Base-by-base conservation (phyloP, 2,113 vertebrate species). In the Pseudolaguvia tuberculata region DNA sequence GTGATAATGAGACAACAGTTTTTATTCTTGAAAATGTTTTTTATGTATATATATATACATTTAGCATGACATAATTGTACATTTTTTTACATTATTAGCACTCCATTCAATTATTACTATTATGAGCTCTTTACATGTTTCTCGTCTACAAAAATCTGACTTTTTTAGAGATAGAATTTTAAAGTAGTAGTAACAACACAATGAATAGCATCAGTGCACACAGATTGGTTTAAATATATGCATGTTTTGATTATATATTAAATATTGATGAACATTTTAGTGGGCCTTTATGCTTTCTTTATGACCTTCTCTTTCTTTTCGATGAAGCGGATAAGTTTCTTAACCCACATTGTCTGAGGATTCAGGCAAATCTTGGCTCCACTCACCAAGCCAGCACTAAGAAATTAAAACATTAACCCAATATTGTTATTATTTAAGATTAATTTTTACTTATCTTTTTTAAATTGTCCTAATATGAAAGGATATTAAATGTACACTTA, bases 351-450 rank as follows among this genome's bases (percentile, higher is more conserved):
- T 0, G 86, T 84, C 0, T 25, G 77, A n/a, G 86, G 85, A 67
- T 91, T 86, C 75, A 92, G 83, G 18, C 90, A 92, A 2, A 91
- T 81, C 57, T 81, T 89, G 67, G 86, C 76, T 18, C 89, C 90
- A 8, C 35, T 87, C 3, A 25, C 72, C 76, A 92, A 79, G 5
- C 78, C 78, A 47, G 90, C 89, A 76, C 91, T 92, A 77, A 3
- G 25, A 21, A 63, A 78, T 74, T 50, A 56, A 45, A 65, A 39
- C 15, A 48, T 47, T 45, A 23, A 62, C 20, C 18, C 11, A 62
- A 39, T 39, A 39, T 1, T 21, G 59, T 39, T 12, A 20, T 48
- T 18, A 7, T 14, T 47, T 9, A 17, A 21, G 6, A 56, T 70
- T 56, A 21, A 39, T 12, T 55, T 55, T 42, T 42, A 9, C 39